These are phyloP conservation scores for Drosophila gaucha DNA, from an alignment of 2,888 invertebrate species.

Conservation along the genomic window DNA sequence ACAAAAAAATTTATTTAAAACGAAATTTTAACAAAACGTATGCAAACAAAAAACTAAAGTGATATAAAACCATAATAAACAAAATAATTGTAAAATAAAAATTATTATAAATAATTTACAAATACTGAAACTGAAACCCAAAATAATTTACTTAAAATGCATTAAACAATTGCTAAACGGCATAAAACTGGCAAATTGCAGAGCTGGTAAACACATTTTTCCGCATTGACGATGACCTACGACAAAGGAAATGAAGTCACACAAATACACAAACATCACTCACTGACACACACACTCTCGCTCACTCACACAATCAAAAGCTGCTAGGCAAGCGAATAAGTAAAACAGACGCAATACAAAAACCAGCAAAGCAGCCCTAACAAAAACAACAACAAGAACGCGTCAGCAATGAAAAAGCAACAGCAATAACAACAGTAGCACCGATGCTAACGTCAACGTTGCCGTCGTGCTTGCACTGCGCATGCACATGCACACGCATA, in stretches of 20 bases:
- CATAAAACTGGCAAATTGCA: conserved; percentile 19
- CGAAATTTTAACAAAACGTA: not conserved
- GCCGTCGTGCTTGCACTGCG: conserved; percentile 62
- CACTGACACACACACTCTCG: conserved; percentile 15
- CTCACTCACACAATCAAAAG: conserved; percentile 43
- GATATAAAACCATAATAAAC: not conserved
- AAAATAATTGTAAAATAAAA: conserved; percentile 1
- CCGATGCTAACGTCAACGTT: conserved; percentile 27
- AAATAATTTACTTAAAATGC: not conserved
- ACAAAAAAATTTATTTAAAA: conserved; percentile 17
- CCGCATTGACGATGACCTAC: conserved; percentile 82
- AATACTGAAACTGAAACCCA: not conserved
- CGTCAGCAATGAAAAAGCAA: conserved; percentile 57
- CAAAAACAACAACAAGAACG: conserved; percentile 48
- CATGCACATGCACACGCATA: conserved; percentile 70
- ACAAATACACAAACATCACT: conserved; percentile 59
- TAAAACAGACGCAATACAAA: conserved; percentile 49
- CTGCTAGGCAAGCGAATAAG: conserved; percentile 66
- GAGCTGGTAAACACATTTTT: conserved; percentile 64
- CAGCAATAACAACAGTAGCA: conserved; percentile 45
- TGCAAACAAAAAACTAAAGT: conserved; percentile 19
- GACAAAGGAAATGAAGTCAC: conserved; percentile 84
- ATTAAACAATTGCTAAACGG: conserved; percentile 4
- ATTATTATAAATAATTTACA: not conserved
- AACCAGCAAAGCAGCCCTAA: conserved; percentile 47